Evolutionary conservation across 1,140 invertebrate genomes (phyloP).

Genomic region (Myzus persicae): DNA sequence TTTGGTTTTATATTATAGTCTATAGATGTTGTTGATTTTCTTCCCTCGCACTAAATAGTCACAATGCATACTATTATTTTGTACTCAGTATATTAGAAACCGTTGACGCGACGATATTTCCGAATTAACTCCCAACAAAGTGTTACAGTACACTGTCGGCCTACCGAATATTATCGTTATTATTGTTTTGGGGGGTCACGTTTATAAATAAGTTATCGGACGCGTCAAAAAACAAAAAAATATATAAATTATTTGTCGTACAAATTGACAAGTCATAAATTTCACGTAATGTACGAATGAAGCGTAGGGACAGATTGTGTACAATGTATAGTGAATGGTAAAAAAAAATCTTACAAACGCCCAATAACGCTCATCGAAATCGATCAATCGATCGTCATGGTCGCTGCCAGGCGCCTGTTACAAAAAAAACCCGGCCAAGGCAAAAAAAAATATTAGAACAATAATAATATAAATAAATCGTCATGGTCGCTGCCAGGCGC

Average conservation of each 20-base stretch:
- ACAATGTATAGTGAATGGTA: constrained; percentile 2
- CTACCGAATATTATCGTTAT: neutral
- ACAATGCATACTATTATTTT: constrained; percentile 7
- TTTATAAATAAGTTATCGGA: constrained; percentile 5
- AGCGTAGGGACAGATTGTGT: neutral
- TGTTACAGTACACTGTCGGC: neutral
- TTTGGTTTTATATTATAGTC: neutral
- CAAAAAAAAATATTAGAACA: neutral
- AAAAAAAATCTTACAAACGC: neutral
- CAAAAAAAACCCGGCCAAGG: neutral
- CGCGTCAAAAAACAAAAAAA: constrained; percentile 12
- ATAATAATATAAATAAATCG: neutral
- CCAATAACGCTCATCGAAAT: neutral
- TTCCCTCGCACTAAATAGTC: neutral
- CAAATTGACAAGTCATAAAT: constrained; percentile 29
- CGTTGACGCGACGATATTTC: neutral
- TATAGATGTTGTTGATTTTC: neutral
- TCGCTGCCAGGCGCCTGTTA: neutral
- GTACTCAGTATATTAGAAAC: neutral
- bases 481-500: neutral
- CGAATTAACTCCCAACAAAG: neutral
- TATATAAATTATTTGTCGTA: neutral
- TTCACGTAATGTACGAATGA: neutral
- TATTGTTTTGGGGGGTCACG: constrained; percentile 21
- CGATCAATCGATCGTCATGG: neutral